Base-by-base conservation (phyloP, 2,888 invertebrate genomes). In the Rhamphomyia laevipes region DNA sequence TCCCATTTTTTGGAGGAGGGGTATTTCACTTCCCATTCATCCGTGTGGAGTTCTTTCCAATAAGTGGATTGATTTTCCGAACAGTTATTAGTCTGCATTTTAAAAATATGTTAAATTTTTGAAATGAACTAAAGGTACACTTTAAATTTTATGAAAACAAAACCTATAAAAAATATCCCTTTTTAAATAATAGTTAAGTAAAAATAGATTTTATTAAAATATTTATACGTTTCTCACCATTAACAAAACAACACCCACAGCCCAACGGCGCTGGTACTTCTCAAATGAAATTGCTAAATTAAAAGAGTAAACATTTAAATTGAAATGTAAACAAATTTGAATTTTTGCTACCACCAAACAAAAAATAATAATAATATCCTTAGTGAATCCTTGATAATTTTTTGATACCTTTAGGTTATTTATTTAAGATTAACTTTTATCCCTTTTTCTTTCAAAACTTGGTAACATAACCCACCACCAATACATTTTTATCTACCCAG, bases 351-450 rank as follows among this genome's bases (percentile, higher is more conserved):
- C 12, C 5, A 35, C 35, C 35, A 13, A n/a, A n/a, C 35, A 13
- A 35, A n/a, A 35, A n/a, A n/a, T 13, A n/a, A 1, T n/a, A 30
- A 30, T 30, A 11, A 30, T 30, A 11, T 30, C 6, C 6, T 33
- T 33, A 33, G n/a, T 13, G 35, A n/a, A 35, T n/a, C 7, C 23
- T 27, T 13, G 35, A 35, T n/a, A 35, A 30, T 9, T 30, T 11
- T 9, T 30, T 9, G 6, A 11, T 30, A 53, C 55, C 58, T 55
- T 46, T 55, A 54, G 58, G 58, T 55, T 57, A 55, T 58, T 58
- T 58, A 56, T 51, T 53, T 45, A 49, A 56, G 58, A 58, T 58
- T 58, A 57, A 55, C 58, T 53, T 54, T 55, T 54, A 51, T 53
- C 50, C 48, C 35, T 35, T n/a, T 13, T 33, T 35, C 35, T 35